phyloP scores from a whole-genome alignment of 2,888 invertebrate genomes.

The Andrena trimmerana region DNA sequence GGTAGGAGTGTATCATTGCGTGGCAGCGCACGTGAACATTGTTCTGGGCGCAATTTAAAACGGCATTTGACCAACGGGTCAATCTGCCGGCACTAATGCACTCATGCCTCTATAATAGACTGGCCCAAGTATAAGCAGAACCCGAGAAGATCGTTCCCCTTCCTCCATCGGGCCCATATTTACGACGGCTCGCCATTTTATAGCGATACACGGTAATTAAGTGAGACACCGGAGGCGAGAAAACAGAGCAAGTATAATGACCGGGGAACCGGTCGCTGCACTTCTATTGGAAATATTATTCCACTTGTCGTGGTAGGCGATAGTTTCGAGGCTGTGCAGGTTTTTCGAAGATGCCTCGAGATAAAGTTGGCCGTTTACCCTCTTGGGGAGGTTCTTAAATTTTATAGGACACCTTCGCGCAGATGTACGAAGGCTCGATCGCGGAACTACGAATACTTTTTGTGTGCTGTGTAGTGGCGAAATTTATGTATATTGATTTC shows the following conservation, averaged over 20 bases:
- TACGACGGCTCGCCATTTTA: slow-evolving; percentile 66
- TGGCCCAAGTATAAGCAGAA: slow-evolving; percentile 62
- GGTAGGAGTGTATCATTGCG: slow-evolving; percentile 39
- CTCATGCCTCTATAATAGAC: slow-evolving; percentile 75
- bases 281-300: slow-evolving; percentile 27
- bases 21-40: slow-evolving; percentile 63
- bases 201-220: slow-evolving; percentile 65
- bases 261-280: slow-evolving; percentile 32
- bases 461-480: too few relatives aligned
- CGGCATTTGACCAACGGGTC: slow-evolving; percentile 74
- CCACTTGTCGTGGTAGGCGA: not conserved
- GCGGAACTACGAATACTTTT: too few relatives aligned
- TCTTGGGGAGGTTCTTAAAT: too few relatives aligned
- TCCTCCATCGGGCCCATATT: slow-evolving; percentile 64
- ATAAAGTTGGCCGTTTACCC: too few relatives aligned
- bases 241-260: slow-evolving; percentile 12
- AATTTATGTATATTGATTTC: too few relatives aligned
- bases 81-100: slow-evolving; percentile 80
- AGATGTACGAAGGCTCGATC: too few relatives aligned
- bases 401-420: too few relatives aligned
- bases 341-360: too few relatives aligned
- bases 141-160: slow-evolving; percentile 53
- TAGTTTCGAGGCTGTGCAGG: too few relatives aligned
- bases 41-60: slow-evolving; percentile 74
- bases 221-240: slow-evolving; percentile 14